phyloP scores from a whole-genome alignment of 64 coral and sea anemone species.

The Dendrophyllia cribrosa region DNA sequence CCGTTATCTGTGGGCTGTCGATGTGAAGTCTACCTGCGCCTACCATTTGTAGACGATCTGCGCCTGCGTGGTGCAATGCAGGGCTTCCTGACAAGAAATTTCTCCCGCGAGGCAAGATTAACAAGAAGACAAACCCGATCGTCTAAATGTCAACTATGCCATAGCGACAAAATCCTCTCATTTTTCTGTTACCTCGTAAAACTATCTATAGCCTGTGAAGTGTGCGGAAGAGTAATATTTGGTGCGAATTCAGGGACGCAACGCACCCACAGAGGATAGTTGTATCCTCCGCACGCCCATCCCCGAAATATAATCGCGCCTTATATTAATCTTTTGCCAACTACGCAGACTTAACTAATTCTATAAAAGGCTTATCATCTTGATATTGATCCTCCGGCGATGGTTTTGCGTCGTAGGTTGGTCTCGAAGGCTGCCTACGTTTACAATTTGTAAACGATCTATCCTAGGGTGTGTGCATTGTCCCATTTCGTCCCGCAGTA shows the following conservation, averaged over 20 bases:
- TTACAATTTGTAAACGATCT: not conserved
- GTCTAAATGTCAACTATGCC: conserved; percentile 6
- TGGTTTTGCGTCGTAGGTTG: not conserved
- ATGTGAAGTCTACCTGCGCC: not conserved
- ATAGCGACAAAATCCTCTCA: not conserved
- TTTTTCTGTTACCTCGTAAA: not conserved
- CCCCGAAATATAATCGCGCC: too few relatives aligned
- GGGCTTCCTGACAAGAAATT: not conserved
- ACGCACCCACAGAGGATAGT: too few relatives aligned
- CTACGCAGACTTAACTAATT: not conserved
- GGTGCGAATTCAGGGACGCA: too few relatives aligned
- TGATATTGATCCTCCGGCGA: not conserved
- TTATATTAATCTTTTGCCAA: too few relatives aligned
- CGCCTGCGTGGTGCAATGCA: not conserved
- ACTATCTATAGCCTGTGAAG: not conserved
- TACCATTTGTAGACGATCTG: conserved; percentile 1
- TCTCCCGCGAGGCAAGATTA: not conserved
- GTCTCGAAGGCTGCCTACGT: not conserved
- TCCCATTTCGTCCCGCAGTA: not conserved
- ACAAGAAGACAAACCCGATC: not conserved
- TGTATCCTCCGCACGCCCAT: too few relatives aligned
- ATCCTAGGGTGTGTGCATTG: conserved; percentile 6
- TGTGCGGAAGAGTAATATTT: too few relatives aligned
- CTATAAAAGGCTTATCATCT: not conserved
- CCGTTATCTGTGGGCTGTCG: not conserved